phyloP scores from a whole-genome alignment of 2,113 vertebrate genomes.

The Cacatua alba region DNA sequence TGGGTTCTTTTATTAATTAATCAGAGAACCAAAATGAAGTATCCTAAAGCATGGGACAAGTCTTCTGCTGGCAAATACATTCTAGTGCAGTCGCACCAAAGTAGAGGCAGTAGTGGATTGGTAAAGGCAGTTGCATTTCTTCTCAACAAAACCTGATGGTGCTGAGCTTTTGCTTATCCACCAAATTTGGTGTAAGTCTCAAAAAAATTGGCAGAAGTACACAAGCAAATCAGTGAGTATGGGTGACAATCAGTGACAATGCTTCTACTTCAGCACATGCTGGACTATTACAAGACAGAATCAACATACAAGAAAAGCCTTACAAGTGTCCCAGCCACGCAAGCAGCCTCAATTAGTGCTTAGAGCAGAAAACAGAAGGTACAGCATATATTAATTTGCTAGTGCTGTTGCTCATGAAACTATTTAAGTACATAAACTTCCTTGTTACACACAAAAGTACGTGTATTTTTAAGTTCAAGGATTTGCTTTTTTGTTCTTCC shows the following conservation, averaged over 20 bases:
- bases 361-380: neutral
- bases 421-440: neutral
- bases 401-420: neutral
- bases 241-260: neutral
- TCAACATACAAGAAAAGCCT: neutral
- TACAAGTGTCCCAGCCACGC: neutral
- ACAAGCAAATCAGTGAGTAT: neutral
- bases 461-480: neutral
- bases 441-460: neutral
- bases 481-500: fast-evolving
- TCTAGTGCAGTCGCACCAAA: fast-evolving
- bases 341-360: neutral
- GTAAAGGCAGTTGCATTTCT: neutral
- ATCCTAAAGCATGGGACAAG: fast-evolving
- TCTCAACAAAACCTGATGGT: fast-evolving
- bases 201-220: fast-evolving
- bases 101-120: neutral
- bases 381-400: neutral
- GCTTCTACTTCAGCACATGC: fast-evolving
- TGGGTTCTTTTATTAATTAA: neutral
- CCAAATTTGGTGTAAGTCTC: neutral
- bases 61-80: fast-evolving
- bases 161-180: neutral
- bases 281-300: fast-evolving
- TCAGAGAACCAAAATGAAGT: neutral